phyloP scores from a whole-genome alignment of 2,113 vertebrate genomes.

The Colossoma macropomum region DNA sequence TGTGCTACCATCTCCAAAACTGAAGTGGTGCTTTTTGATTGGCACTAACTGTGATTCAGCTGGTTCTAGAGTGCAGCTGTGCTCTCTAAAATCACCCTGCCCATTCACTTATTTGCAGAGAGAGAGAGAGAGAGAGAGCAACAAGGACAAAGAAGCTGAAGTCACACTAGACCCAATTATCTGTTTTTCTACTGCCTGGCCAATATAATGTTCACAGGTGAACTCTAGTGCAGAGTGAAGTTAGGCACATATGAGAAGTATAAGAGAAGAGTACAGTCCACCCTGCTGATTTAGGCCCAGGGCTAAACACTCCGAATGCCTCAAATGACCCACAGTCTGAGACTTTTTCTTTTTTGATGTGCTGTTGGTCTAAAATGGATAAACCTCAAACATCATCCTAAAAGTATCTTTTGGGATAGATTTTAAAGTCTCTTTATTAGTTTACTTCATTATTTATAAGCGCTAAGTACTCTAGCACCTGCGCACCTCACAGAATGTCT shows the following conservation, averaged over 20 bases:
- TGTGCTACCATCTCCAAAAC: background rate
- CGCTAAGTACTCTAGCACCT: too few species aligned
- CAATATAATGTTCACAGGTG: background rate
- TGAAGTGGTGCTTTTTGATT: background rate
- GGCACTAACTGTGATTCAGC: conserved; percentile 14
- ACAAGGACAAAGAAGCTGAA: background rate
- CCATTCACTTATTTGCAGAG: background rate
- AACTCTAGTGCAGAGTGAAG: background rate
- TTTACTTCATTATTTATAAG: too few species aligned
- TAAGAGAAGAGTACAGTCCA: too few species aligned
- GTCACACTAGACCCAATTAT: background rate
- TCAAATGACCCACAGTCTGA: too few species aligned
- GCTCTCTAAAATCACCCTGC: conserved; percentile 11
- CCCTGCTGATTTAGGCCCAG: too few species aligned
- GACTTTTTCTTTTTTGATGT: too few species aligned
- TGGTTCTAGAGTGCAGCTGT: conserved; percentile 4
- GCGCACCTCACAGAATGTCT: too few species aligned
- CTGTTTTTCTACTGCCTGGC: background rate
- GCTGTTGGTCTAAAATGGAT: too few species aligned
- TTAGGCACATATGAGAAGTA: background rate
- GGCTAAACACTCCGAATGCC: too few species aligned
- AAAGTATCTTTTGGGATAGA: too few species aligned
- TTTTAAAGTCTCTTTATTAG: too few species aligned
- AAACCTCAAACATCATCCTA: too few species aligned
- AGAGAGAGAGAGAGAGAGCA: background rate